These are phyloP conservation scores for Tragulus kanchil DNA, from an alignment of 2,113 vertebrate genomes.

Conservation along the genomic window DNA sequence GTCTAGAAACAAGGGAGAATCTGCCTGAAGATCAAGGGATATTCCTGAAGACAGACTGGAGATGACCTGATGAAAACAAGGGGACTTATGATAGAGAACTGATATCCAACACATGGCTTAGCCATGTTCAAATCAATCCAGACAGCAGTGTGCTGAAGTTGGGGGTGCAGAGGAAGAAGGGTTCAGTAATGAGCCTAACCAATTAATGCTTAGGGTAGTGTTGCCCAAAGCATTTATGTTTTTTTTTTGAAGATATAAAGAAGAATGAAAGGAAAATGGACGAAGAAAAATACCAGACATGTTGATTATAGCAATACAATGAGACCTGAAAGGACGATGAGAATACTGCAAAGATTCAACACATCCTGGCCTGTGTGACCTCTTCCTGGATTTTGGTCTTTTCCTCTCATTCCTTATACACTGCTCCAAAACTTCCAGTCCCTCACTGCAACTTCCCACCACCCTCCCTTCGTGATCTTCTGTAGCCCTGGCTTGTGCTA, in stretches of 20 bases:
- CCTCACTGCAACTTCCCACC: neutral
- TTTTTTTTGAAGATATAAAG: neutral
- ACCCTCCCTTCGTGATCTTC: neutral
- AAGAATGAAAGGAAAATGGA: neutral
- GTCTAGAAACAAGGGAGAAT: neutral
- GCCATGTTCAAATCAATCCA: neutral
- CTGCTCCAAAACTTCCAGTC: neutral
- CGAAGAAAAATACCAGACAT: neutral
- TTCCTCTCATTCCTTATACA: neutral
- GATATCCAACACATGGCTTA: neutral
- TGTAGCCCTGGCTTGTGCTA: neutral
- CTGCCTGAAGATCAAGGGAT: neutral
- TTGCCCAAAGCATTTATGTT: neutral
- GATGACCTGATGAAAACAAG: neutral
- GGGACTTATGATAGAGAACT: neutral
- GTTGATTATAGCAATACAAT: neutral
- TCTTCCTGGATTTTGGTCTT: neutral
- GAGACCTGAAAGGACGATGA: neutral
- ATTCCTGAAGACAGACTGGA: neutral
- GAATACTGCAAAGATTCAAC: neutral
- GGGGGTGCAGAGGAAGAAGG: neutral
- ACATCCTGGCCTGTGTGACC: neutral
- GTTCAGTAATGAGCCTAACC: neutral
- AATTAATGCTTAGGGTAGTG: neutral
- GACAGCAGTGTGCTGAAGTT: neutral